Evolutionary conservation across 1,140 invertebrate species (phyloP).

Genomic region (Drosophila setifemur): DNA sequence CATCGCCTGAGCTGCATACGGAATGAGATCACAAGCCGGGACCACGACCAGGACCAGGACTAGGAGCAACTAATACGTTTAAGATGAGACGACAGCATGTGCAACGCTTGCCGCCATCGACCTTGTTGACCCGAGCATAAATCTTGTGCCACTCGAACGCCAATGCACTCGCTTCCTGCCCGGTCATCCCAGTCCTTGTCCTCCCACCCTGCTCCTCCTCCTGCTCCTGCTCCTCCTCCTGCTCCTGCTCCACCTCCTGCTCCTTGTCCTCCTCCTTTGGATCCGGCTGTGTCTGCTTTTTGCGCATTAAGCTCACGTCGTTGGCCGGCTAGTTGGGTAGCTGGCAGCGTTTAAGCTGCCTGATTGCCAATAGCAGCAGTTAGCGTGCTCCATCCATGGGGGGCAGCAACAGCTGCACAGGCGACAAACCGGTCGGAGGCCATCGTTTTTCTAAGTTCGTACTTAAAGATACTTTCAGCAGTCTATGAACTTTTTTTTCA

Average conservation of each 20-base stretch:
- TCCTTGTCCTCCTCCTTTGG: not conserved
- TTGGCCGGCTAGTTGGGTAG: constrained; percentile 27
- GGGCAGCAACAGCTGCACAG: constrained; percentile 62
- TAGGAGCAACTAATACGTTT: constrained; percentile 67
- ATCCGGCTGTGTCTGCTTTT: constrained; percentile 41
- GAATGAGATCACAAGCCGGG: constrained; percentile 47
- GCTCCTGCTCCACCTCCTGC: constrained; percentile 5
- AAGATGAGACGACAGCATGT: constrained; percentile 80
- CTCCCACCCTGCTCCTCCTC: not conserved
- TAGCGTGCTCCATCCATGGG: constrained; percentile 34
- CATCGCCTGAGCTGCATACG: constrained; percentile 70
- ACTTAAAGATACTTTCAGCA: not conserved
- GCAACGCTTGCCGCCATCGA: constrained; percentile 68
- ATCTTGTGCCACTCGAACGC: constrained; percentile 69
- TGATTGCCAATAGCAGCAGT: constrained; percentile 58
- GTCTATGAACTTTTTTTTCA: too few species aligned
- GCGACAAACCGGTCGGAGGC: constrained; percentile 52
- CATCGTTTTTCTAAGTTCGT: not conserved
- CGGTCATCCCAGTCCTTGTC: not conserved
- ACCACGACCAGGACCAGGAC: not conserved
- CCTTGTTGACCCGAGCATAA: constrained; percentile 66
- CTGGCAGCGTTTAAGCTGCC: constrained; percentile 39
- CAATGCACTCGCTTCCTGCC: constrained; percentile 41
- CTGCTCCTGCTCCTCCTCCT: not conserved
- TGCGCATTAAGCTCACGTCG: constrained; percentile 71